Conservation (phyloP, 2,888 invertebrate genomes). For the Hedychridium roseum region DNA sequence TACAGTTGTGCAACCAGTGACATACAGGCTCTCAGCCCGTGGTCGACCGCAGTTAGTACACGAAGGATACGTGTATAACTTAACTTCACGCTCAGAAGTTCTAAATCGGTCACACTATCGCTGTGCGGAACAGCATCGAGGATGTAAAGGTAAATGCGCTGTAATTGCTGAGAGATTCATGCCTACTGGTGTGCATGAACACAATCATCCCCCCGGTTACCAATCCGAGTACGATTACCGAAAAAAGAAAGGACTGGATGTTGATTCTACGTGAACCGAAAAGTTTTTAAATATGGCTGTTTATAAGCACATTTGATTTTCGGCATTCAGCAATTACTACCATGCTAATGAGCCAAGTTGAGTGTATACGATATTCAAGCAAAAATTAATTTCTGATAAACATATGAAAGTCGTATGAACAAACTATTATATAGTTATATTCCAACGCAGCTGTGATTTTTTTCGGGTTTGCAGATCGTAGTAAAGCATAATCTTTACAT, state of each 20-base stretch:
- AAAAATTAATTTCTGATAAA: no score
- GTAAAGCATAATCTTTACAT: no score
- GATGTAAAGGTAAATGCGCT: constrained; percentile 51
- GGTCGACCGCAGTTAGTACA: constrained; percentile 50
- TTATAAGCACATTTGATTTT: no score
- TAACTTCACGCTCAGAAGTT: constrained; percentile 49
- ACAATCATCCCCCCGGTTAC: constrained; percentile 51
- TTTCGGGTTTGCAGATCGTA: no score
- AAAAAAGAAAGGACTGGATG: constrained; percentile 44
- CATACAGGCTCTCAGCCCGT: constrained; percentile 48
- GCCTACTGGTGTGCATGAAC: constrained; percentile 52
- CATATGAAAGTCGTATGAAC: no score
- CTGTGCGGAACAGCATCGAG: constrained; percentile 53
- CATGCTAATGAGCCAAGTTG: no score
- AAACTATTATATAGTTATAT: no score
- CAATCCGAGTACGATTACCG: constrained; percentile 50
- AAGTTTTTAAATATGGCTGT: no score
- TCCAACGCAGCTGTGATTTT: no score
- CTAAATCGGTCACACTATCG: constrained; percentile 51
- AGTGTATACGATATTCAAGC: no score
- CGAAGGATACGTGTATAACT: constrained; percentile 52
- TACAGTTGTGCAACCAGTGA: constrained; percentile 45
- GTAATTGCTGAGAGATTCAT: constrained; percentile 52
- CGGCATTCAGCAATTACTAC: no score
- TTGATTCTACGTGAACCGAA: constrained; percentile 22